phyloP scores from a whole-genome alignment of 2,113 vertebrate genomes.

The Grus americana region DNA sequence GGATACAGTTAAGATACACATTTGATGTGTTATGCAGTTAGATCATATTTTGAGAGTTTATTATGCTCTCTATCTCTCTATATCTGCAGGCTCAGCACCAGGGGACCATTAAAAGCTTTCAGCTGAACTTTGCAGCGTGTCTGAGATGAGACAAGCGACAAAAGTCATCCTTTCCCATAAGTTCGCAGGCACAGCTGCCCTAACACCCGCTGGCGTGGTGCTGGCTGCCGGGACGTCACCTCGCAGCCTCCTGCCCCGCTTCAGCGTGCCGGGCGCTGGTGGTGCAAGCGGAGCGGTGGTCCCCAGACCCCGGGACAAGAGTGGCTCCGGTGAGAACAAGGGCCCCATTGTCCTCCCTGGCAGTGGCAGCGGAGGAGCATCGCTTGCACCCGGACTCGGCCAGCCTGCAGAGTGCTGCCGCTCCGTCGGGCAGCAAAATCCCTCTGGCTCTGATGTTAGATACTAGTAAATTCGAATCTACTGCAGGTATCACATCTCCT shows the following conservation, averaged over 20 bases:
- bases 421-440: not conserved
- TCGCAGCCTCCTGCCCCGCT: rapidly evolving
- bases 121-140: not conserved
- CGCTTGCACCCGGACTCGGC: rapidly evolving
- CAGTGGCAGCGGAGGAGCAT: not conserved
- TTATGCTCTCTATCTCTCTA: slow-evolving; percentile 33
- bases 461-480: not conserved
- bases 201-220: not conserved
- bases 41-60: slow-evolving; percentile 62
- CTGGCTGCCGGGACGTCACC: not conserved
- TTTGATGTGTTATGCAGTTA: slow-evolving; percentile 22
- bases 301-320: not conserved
- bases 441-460: not conserved
- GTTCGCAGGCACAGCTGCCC: not conserved
- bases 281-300: not conserved
- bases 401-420: rapidly evolving
- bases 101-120: slow-evolving; percentile 47
- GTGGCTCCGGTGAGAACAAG: not conserved
- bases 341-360: not conserved
- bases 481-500: not conserved
- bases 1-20: slow-evolving; percentile 28
- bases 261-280: not conserved
- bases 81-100: slow-evolving; percentile 57
- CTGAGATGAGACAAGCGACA: slow-evolving; percentile 33
- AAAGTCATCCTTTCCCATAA: slow-evolving; percentile 1